Evolutionary conservation across 2,888 invertebrate species (phyloP), one percentile per base, ranked within the genome.

Genomic region (Meiosimyza platycephala): DNA sequence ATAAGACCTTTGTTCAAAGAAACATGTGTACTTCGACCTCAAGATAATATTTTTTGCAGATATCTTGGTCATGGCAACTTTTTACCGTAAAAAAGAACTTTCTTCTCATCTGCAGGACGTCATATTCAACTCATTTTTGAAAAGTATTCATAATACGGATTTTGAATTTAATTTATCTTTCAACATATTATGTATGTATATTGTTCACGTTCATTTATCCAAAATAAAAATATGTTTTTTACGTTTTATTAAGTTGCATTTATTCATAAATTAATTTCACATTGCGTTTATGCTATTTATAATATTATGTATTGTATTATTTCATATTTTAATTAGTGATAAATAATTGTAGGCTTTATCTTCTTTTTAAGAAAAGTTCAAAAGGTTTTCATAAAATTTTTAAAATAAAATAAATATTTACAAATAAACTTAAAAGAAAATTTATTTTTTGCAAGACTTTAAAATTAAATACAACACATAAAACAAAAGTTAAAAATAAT

Each of bases 221-320:
- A 40, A 40, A 40, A 9, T 40, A 40, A 9, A 40, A 18, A 55
- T 11, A 55, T 12, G n/a, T 12, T n/a, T 55, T 16, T 18, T n/a
- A 15, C 13, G 16, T 55, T 55, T 55, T 18, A 18, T 55, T 55
- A 55, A 18, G 16, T 55, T 55, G 22, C 55, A 55, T 55, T 55
- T 55, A n/a, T 55, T 55, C 18, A 18, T 55, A 55, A 55, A 55
- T 55, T 55, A 55, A 55, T 55, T 16, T 55, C 55, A 55, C 55
- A n/a, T 55, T 55, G 16, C n/a, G 15, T 54, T 54, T 15, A 16
- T 54, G 16, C 22, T 16, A 55, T 18, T 28, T 55, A 22, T 55
- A 18, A 55, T 16, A 55, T 55, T 16, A 15, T 55, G 11, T 18
- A 55, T n/a, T n/a, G n/a, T n/a, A n/a, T 18, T 55, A 55, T 55